Percentiles rank a stretch among this genome's conserved stretches.
phyloP scores from a whole-genome alignment of 2,888 invertebrate genomes.

The Schrankia costaestrigalis region DNA sequence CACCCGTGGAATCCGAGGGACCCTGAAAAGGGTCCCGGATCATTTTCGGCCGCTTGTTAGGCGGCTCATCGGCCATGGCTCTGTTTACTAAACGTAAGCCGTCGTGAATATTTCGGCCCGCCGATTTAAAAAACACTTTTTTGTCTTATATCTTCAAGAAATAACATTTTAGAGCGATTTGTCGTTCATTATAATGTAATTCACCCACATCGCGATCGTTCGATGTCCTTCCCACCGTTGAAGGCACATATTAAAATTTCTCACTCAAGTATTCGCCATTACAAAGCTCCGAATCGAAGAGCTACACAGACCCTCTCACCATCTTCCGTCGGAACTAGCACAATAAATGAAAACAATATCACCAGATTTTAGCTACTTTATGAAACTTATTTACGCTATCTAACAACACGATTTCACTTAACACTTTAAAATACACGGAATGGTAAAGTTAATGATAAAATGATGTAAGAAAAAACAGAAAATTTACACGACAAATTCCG shows the following conservation, averaged over 20 bases:
- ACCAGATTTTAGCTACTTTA: constrained; percentile 78
- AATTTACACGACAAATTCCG: constrained; percentile 86
- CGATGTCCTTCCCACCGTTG: constrained; percentile 86
- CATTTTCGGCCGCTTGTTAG: constrained; percentile 97
- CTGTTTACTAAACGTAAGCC: constrained; percentile 85
- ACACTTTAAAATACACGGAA: constrained; percentile 82
- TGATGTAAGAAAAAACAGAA: constrained; percentile 82
- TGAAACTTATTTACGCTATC: constrained; percentile 70
- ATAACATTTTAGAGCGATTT: constrained; percentile 79
- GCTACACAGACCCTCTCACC: constrained; percentile 87
- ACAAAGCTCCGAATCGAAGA: constrained; percentile 86
- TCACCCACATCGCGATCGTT: constrained; percentile 85
- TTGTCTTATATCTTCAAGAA: constrained; percentile 77
- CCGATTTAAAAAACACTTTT: constrained; percentile 80
- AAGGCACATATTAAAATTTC: constrained; percentile 87
- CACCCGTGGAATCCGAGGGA: constrained; percentile 90
- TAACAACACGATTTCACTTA: constrained; percentile 76
- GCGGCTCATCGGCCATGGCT: constrained; percentile 97
- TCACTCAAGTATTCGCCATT: constrained; percentile 90
- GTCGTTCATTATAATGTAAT: constrained; percentile 78
- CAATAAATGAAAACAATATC: constrained; percentile 86
- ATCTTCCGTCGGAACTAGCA: constrained; percentile 87
- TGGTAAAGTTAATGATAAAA: constrained; percentile 78
- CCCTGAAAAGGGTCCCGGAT: constrained; percentile 91
- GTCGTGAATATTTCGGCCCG: constrained; percentile 82